Conservation (phyloP, 2,888 invertebrate species). For the Neoaliturus tenellus region DNA sequence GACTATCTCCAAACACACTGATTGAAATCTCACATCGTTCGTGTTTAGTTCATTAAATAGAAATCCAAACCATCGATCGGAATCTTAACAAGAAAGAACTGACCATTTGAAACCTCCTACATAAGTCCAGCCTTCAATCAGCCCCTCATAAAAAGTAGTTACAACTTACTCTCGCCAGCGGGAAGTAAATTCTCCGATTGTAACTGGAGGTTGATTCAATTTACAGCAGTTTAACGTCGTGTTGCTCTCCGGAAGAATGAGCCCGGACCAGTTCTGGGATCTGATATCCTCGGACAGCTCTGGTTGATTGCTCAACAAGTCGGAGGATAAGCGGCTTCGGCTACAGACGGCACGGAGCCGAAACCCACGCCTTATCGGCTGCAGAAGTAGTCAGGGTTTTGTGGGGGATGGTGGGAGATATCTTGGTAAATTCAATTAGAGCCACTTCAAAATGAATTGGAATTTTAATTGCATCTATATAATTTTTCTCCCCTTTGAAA, state of each 20-base stretch:
- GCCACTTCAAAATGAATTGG: no score
- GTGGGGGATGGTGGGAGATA: no score
- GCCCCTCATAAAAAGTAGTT: neutral
- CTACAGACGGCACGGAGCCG: conserved; percentile 6
- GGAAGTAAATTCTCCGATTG: neutral
- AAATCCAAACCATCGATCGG: neutral
- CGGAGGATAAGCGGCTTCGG: neutral
- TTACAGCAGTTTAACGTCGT: neutral
- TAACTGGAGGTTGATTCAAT: neutral
- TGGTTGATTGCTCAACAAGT: conserved; percentile 15
- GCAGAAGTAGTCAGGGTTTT: no score
- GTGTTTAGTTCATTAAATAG: no score
- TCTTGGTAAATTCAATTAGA: no score
- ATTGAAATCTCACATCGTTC: no score
- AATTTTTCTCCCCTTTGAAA: no score
- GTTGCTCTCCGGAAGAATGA: neutral
- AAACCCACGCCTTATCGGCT: neutral
- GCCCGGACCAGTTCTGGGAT: conserved; percentile 32
- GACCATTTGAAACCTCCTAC: conserved; percentile 4
- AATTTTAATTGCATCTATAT: no score
- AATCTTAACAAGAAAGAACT: neutral
- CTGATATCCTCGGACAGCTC: neutral
- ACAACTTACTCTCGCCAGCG: neutral
- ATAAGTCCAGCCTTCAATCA: neutral
- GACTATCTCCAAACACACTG: no score